Evolutionary conservation across 1,140 invertebrate genomes (phyloP), one percentile per base, ranked within the genome.

Genomic region (Heliconius congener): DNA sequence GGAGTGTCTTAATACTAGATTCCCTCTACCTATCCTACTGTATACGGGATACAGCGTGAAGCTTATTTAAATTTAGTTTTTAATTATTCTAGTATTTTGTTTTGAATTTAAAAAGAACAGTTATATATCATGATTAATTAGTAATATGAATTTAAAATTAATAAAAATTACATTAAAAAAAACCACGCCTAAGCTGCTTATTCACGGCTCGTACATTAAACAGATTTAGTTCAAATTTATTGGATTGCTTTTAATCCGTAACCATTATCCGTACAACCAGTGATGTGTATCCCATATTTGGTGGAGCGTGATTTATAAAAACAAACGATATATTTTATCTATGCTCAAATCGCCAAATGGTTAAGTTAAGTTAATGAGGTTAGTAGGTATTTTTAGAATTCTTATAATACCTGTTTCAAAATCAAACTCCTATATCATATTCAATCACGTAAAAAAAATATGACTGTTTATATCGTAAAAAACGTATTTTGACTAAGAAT

Each of bases 141-240:
- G 0, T 9, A n/a, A 57, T 23, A 57, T n/a, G 23, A 6, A 57
- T 57, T 57, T 27, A 23, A 4, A 27, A 27, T 3, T 66, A 9
- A 57, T 66, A 27, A 66, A 66, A 66, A 66, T 16, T 13, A 13
- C 16, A n/a, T 66, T 46, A 30, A 11, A 27, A n/a, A 16, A 5
- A 19, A 27, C 13, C 60, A 66, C 4, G 23, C 60, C 60, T 66
- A 76, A 77, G 34, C 50, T 78, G 73, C 57, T 79, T 46, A 71
- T 57, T 81, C 57, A 50, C 73, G 71, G 50, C 70, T 73, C 80
- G 76, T 81, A 81, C 82, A 82, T 83, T 82, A 83, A 77, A 72
- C 78, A 71, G 82, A 76, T 79, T 80, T 82, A 77, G 70, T 76
- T 73, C 57, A 80, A 83, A 83, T 83, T 83, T 83, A 83, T 83